These are phyloP conservation scores for Anser brachyrhynchus DNA, from an alignment of 2,113 vertebrate genomes.

Conservation along the genomic window DNA sequence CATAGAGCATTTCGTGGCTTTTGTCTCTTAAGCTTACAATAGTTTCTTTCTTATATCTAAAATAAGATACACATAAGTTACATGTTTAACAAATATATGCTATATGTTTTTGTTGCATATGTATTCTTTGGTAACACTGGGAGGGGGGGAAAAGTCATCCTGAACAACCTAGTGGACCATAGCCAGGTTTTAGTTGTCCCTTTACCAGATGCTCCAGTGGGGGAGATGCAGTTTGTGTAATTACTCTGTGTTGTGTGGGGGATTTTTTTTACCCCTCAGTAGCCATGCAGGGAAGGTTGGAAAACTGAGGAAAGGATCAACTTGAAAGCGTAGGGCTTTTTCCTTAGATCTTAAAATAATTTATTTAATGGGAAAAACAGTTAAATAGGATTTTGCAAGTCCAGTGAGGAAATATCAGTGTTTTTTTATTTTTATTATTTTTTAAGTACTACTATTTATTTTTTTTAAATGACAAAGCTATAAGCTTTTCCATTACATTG, in stretches of 20 bases:
- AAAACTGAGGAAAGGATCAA: neutral
- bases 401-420: neutral
- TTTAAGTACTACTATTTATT: no score
- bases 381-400: neutral
- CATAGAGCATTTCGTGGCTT: neutral
- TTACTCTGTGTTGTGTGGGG: neutral
- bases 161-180: neutral
- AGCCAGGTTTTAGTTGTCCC: neutral
- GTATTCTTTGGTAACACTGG: neutral
- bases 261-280: neutral
- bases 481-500: neutral
- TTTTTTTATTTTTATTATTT: neutral
- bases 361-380: neutral
- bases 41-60: neutral
- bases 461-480: neutral
- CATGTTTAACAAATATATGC: neutral
- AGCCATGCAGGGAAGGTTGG: neutral
- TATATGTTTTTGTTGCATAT: neutral
- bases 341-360: neutral
- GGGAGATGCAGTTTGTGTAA: neutral
- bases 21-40: neutral
- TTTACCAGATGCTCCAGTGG: neutral
- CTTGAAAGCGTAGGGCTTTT: neutral
- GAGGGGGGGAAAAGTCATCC: neutral
- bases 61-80: neutral